phyloP scores from a whole-genome alignment of 2,113 vertebrate genomes.

The Alouatta palliata region DNA sequence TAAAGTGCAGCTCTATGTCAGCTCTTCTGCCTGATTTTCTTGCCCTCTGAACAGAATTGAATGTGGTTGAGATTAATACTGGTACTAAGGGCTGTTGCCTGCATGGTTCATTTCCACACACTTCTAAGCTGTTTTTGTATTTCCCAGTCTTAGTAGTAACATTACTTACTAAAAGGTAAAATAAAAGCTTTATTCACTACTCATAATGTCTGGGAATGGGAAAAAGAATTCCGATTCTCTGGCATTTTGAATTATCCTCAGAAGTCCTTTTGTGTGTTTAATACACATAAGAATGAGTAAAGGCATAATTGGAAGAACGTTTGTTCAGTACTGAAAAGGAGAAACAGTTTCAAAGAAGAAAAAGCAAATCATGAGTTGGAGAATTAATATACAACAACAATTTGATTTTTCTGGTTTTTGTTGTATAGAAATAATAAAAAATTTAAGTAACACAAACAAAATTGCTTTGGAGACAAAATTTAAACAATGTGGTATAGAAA shows the following conservation, averaged over 20 bases:
- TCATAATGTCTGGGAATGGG: neutral
- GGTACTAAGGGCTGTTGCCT: neutral
- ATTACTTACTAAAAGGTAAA: neutral
- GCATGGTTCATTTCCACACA: neutral
- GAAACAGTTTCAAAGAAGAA: neutral
- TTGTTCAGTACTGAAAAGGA: neutral
- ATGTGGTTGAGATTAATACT: neutral
- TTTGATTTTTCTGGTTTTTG: neutral
- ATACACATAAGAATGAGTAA: neutral
- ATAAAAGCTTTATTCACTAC: neutral
- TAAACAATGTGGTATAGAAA: neutral
- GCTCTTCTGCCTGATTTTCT: neutral
- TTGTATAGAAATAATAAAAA: neutral
- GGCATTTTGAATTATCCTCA: neutral
- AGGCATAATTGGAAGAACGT: neutral
- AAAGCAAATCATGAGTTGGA: neutral
- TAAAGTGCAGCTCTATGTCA: neutral
- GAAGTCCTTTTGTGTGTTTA: neutral
- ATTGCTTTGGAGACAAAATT: neutral
- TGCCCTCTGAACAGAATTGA: neutral
- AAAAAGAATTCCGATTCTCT: neutral
- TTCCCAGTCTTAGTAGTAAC: neutral
- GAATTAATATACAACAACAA: neutral
- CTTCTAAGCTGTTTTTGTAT: neutral
- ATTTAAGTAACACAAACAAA: conserved; percentile 8